Conservation (phyloP, 1,140 invertebrate species). For the Lamellibrachia luymesi region DNA sequence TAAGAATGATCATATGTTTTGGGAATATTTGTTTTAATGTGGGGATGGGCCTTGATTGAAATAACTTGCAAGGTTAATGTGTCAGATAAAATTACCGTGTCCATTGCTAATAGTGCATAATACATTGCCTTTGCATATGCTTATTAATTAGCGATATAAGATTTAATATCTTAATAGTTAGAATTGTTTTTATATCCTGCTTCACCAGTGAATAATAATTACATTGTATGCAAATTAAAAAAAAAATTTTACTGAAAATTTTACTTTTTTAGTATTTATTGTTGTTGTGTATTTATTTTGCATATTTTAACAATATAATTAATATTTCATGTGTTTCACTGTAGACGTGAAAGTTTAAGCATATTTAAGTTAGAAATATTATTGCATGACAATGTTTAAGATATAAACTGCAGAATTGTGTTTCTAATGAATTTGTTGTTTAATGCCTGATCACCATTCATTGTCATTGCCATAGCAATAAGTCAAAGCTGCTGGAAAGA, state of each 20-base stretch:
- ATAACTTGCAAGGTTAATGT: background rate
- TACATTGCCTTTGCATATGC: background rate
- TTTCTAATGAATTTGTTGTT: background rate
- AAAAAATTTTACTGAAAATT: too few species aligned
- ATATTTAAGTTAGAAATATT: background rate
- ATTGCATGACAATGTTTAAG: too few species aligned
- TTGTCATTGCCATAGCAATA: conserved; percentile 47
- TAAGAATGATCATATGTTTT: background rate
- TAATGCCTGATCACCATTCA: background rate
- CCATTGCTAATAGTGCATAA: background rate
- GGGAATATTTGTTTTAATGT: background rate
- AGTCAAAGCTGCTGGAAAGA: conserved; percentile 58
- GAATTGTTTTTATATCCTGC: background rate
- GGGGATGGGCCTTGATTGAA: background rate
- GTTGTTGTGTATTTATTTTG: background rate
- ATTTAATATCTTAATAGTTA: background rate
- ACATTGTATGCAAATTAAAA: too few species aligned
- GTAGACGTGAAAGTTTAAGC: background rate
- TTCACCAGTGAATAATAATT: too few species aligned
- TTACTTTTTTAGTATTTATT: too few species aligned
- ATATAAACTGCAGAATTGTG: background rate
- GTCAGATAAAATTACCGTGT: too few species aligned
- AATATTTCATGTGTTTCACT: background rate
- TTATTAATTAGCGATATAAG: background rate
- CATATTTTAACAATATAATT: background rate